Evolutionary conservation across 2,113 vertebrate species (phyloP), one percentile per base, ranked within the genome.

Genomic region (Neodon shergylaensis): DNA sequence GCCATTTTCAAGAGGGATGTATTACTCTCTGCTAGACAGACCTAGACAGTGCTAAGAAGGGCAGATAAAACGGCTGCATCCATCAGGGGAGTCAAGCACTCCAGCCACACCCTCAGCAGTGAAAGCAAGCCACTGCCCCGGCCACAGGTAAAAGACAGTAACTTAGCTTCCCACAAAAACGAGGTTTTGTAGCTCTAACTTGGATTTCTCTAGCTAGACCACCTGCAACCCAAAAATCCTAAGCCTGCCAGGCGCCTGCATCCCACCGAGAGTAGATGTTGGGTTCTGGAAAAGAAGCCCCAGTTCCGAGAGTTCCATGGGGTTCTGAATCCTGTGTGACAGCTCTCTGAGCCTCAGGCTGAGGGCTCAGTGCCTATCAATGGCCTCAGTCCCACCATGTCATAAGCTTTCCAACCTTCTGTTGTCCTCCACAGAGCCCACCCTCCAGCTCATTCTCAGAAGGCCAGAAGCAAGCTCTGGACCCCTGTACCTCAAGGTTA

Each of bases 81-180:
- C 2, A 5, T 73, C 16, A 0, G 22, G 65, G 4, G 31, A 13
- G 1, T 61, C 12, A 1, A 0, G 9, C 7, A 1, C 52, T 24
- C 77, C 47, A 7, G 16, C 49, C 26, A 39, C 26, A 0, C 31
- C 61, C 26, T 1, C 0, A 7, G 10, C 31, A 0, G 17, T 58
- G 65, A 73, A 8, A 44, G 7, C 0, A 0, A 61, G 72, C 24
- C 7, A 5, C 0, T 0, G 21, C 33, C 12, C 22, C 1, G 5
- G 1, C 31, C 24, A 3, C 0, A 5, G 24, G 13, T 5, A 1
- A 26, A 44, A 47, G 13, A 21, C 58, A 39, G 22, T 0, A 1
- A 16, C 63, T 0, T 1, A 36, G 3, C 33, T 14, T 44, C 44
- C 63, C 72, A 26, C 65, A 36, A 1, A 2, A 31, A 6, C 1